Evolutionary conservation across 2,888 invertebrate species (phyloP), one percentile per base, ranked within the genome.

Genomic region (Sceliomorpha sp.): DNA sequence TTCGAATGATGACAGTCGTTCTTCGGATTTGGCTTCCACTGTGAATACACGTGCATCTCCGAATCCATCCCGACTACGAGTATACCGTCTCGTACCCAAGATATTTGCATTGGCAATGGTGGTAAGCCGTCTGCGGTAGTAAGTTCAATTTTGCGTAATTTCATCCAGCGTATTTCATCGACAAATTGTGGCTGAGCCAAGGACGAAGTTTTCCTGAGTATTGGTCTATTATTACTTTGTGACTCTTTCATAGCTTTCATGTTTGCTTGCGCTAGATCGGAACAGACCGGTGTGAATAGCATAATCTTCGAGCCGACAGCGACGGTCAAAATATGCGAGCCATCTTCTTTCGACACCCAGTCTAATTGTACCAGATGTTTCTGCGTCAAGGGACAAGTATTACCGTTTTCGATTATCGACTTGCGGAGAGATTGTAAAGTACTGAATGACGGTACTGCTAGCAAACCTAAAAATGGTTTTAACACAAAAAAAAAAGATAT

Each of bases 301-400:
- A 97, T 91, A 29, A 98, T 95, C 88, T 96, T 95, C 62, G 96
- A 96, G 0, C 97, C 98, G 27, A 98, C 97, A 0, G 96, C 98
- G 0, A 99, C 98, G 0, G 99, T 99, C 29, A 99, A 89, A 77
- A 99, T 96, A 87, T 99, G 99, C 0, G 98, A 97, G 0, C 99
- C 99, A 86, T 99, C 99, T 88, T 99, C 99, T 77, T 98, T 98
- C 0, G 98, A 98, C 7, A 99, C 98, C 99, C 99, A 99, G 89
- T 99, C 99, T 29, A 99, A 89, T 84, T 98, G 98, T 0, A 98
- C 98, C 15, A 98, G 90, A 88, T 97, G 96, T 87, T 97, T 97
- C 85, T 97, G 97, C 0, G 96, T 96, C 27, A 97, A 87, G 0
- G 96, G 96, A 80, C 96, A 96, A 0, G 96, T 96, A 86, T 96